These are phyloP conservation scores for Pharmacophagus antenor DNA, from an alignment of 2,888 invertebrate species.

Conservation along the genomic window DNA sequence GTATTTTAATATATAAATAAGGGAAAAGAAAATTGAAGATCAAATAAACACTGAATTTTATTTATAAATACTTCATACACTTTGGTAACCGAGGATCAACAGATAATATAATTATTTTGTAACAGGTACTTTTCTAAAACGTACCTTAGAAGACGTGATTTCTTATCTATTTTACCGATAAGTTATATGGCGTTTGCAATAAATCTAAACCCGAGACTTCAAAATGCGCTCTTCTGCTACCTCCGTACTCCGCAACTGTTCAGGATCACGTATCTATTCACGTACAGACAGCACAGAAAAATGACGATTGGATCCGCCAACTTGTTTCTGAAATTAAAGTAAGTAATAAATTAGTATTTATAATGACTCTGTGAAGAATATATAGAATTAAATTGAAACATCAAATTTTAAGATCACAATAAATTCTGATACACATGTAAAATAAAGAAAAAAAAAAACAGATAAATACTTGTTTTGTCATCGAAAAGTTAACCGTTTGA, in stretches of 20 bases:
- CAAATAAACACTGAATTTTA: no score
- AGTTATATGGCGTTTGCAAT: conserved; percentile 61
- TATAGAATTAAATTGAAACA: neutral
- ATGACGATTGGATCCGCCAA: conserved; percentile 67
- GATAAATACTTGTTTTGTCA: no score
- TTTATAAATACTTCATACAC: conserved; percentile 1
- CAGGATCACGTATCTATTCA: conserved; percentile 69
- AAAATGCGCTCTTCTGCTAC: conserved; percentile 57
- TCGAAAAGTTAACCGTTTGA: no score
- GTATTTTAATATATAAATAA: no score
- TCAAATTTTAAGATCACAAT: no score
- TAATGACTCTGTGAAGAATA: neutral
- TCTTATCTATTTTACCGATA: conserved; percentile 62
- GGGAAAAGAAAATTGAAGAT: no score
- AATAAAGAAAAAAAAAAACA: no score
- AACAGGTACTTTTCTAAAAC: conserved; percentile 70
- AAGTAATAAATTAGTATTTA: conserved; percentile 38
- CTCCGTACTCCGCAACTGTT: conserved; percentile 65
- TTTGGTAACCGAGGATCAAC: neutral
- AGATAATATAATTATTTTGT: neutral
- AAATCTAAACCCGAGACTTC: conserved; percentile 41
- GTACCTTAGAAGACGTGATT: conserved; percentile 62
- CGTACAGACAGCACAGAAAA: conserved; percentile 63
- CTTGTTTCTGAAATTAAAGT: conserved; percentile 70
- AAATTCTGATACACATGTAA: no score